phyloP scores from a whole-genome alignment of 2,113 vertebrate species.

The Amblyornis subalaris region DNA sequence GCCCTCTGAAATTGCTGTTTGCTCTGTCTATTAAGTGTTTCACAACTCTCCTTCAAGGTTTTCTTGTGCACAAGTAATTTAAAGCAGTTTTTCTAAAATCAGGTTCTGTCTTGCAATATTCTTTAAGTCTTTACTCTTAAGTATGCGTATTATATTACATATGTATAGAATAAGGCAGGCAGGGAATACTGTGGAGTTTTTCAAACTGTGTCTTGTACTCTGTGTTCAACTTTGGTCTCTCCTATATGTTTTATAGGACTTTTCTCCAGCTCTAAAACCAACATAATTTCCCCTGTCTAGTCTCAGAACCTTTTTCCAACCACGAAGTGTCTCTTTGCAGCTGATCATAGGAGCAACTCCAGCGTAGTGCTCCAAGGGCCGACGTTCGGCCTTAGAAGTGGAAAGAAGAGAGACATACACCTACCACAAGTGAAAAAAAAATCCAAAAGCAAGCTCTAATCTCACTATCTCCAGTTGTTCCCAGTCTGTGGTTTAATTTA shows the following conservation, averaged over 20 bases:
- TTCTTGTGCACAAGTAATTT: not conserved
- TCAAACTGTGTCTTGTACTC: not conserved
- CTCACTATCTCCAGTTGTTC: conserved; percentile 44
- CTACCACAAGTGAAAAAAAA: not conserved
- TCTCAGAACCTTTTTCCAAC: not conserved
- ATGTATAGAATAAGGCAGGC: not conserved
- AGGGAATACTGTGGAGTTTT: not conserved
- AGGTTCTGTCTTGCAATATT: not conserved
- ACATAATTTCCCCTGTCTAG: not conserved
- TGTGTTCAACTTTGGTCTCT: not conserved
- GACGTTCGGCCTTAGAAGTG: not conserved
- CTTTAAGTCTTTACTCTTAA: not conserved
- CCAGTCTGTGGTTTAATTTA: conserved; percentile 55
- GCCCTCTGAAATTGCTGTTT: not conserved
- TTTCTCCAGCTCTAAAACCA: not conserved
- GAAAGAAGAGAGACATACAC: not conserved
- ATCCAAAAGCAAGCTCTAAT: conserved; percentile 6
- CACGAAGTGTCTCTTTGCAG: not conserved
- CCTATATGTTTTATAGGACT: not conserved
- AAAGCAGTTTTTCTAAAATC: not conserved
- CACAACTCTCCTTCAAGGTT: not conserved
- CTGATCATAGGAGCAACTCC: not conserved
- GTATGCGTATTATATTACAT: not conserved
- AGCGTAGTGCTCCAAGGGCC: not conserved
- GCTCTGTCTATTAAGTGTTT: not conserved